Evolutionary conservation across 2,888 invertebrate genomes (phyloP).

Genomic region (Papilio protenor): DNA sequence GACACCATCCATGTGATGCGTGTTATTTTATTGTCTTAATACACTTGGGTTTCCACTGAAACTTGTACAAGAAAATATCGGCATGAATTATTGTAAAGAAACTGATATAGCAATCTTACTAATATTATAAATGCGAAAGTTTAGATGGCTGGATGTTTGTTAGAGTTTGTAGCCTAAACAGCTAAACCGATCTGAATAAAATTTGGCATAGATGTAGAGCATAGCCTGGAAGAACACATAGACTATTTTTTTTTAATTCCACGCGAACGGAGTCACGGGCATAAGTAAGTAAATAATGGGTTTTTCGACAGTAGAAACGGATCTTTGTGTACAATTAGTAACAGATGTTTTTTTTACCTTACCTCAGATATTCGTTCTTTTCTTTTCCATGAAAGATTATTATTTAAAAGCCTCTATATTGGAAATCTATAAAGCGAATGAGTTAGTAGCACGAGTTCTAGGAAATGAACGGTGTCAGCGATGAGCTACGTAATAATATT

Average conservation of each 20-base stretch:
- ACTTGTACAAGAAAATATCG: background rate
- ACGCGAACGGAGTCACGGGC: too few species aligned
- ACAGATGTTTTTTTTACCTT: background rate
- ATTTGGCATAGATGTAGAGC: too few species aligned
- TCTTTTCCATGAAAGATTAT: background rate
- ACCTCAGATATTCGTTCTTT: background rate
- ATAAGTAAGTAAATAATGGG: too few species aligned
- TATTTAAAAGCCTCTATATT: background rate
- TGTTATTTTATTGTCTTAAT: slow-evolving; percentile 14
- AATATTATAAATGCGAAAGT: too few species aligned
- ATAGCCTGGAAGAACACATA: too few species aligned
- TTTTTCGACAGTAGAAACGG: too few species aligned
- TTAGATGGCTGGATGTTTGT: too few species aligned
- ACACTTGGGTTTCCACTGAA: background rate
- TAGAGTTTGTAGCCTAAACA: too few species aligned
- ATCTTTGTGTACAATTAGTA: background rate
- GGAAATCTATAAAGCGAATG: background rate
- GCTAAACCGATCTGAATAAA: too few species aligned
- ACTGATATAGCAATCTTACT: background rate
- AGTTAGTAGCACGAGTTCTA: slow-evolving; percentile 12
- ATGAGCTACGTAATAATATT: slow-evolving; percentile 9
- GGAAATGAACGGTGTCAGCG: slow-evolving; percentile 9
- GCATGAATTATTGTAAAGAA: background rate
- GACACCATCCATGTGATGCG: background rate
- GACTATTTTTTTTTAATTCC: too few species aligned